Percentiles rank a stretch among this genome's conserved stretches.
phyloP scores from a whole-genome alignment of 64 coral and sea anemone species.

The Montipora capricornis region DNA sequence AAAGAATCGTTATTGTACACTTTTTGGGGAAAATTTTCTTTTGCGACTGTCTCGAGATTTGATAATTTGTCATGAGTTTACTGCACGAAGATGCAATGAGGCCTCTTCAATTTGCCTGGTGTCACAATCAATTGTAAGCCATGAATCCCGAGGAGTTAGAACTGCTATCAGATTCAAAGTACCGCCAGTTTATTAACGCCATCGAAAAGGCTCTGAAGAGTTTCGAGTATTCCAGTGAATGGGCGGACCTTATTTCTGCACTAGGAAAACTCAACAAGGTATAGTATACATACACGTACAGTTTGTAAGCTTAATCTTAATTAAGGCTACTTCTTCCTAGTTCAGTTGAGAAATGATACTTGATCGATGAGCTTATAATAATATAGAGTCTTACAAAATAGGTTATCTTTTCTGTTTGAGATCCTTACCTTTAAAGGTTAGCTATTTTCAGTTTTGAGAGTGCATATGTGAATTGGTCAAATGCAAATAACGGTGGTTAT shows the following conservation, averaged over 20 bases:
- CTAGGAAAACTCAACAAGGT: conserved; percentile 95
- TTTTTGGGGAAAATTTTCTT: neutral
- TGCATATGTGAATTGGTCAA: no score
- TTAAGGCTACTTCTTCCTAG: no score
- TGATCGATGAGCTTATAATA: no score
- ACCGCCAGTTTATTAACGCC: conserved; percentile 91
- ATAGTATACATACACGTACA: no score
- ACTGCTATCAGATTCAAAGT: conserved; percentile 90
- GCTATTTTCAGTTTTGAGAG: no score
- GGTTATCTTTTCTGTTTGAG: no score
- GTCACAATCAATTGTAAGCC: neutral
- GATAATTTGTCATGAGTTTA: neutral
- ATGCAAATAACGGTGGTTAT: no score
- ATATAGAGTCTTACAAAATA: no score
- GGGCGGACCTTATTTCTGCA: conserved; percentile 93
- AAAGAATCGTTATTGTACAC: neutral
- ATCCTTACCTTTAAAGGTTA: no score
- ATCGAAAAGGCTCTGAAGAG: conserved; percentile 92
- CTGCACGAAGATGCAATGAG: neutral
- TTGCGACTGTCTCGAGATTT: neutral
- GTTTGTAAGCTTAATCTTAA: no score
- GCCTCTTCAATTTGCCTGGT: no score
- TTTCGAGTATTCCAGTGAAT: conserved; percentile 96
- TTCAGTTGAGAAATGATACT: no score
- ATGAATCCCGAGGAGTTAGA: conserved; percentile 94